Percentiles rank a stretch among this genome's conserved stretches.
Conservation (phyloP, 2,888 invertebrate genomes). For the Morpho helenor region DNA sequence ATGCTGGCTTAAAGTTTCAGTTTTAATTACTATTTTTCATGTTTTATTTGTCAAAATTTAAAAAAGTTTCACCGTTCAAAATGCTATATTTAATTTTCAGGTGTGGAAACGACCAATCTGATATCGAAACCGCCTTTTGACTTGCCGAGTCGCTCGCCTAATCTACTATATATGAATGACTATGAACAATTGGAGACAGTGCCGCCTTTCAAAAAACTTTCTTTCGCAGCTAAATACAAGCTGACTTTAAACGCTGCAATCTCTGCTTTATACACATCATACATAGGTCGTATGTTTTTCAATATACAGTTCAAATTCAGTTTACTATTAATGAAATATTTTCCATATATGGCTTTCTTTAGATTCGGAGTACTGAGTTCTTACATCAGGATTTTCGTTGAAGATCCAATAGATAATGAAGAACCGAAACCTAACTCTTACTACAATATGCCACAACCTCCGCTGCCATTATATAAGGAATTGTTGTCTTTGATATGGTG, state of each 20-base stretch:
- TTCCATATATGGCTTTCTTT: conserved; percentile 84
- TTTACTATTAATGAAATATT: conserved; percentile 81
- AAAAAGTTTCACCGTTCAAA: no score
- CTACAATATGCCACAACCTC: conserved; percentile 38
- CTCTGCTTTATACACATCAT: conserved; percentile 54
- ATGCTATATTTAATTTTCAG: conserved; percentile 34
- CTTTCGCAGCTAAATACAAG: conserved; percentile 44
- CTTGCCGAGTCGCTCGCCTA: conserved; percentile 41
- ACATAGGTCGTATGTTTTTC: conserved; percentile 78
- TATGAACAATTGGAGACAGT: conserved; percentile 58
- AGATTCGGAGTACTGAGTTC: conserved; percentile 81
- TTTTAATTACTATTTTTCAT: no score
- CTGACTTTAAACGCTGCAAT: conserved; percentile 38
- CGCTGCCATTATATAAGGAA: conserved; percentile 44
- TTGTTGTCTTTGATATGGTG: conserved; percentile 45
- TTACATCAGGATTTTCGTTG: conserved; percentile 77
- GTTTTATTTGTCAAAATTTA: no score
- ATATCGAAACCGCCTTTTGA: conserved; percentile 44
- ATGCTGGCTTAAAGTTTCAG: no score
- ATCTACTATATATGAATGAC: conserved; percentile 57
- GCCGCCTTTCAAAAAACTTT: conserved; percentile 61
- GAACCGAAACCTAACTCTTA: conserved; percentile 54
- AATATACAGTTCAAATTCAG: conserved; percentile 80
- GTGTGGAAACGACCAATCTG: conserved; percentile 45
- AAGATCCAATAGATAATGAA: conserved; percentile 53